phyloP scores from a whole-genome alignment of 1,140 invertebrate genomes.

The Pseudomyrmex gracilis region DNA sequence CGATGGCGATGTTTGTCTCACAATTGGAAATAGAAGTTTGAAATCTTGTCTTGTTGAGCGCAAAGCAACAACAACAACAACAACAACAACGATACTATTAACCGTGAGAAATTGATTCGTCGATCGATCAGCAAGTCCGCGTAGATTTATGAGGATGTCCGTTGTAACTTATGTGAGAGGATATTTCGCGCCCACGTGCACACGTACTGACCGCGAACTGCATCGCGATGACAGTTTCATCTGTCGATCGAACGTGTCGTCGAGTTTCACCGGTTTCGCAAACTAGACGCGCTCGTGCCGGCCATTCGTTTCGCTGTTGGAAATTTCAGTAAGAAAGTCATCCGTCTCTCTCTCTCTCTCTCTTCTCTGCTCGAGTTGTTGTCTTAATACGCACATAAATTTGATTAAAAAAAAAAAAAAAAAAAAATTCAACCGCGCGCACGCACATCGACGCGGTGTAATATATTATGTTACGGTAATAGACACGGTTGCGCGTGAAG shows the following conservation, averaged over 20 bases:
- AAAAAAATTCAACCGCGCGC: neutral
- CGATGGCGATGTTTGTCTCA: neutral
- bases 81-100: conserved; percentile 5
- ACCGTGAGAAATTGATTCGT: neutral
- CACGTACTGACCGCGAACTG: neutral
- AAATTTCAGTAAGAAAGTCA: conserved; percentile 51
- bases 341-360: neutral
- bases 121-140: neutral
- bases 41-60: neutral
- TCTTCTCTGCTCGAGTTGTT: conserved; percentile 5
- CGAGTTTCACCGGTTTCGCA: conserved; percentile 51
- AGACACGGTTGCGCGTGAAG: neutral
- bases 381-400: conserved; percentile 26
- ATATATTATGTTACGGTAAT: conserved; percentile 57
- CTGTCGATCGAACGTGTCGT: conserved; percentile 14
- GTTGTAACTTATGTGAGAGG: conserved; percentile 12
- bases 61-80: too few species aligned
- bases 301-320: conserved; percentile 13
- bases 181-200: conserved; percentile 40
- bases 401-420: conserved; percentile 24
- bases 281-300: conserved; percentile 10
- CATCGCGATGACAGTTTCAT: conserved; percentile 34
- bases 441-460: conserved; percentile 47
- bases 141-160: conserved; percentile 24
- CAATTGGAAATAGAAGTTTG: neutral